These are phyloP conservation scores for Phalacrocorax carbo DNA, from an alignment of 2,113 vertebrate genomes.

Conservation along the genomic window DNA sequence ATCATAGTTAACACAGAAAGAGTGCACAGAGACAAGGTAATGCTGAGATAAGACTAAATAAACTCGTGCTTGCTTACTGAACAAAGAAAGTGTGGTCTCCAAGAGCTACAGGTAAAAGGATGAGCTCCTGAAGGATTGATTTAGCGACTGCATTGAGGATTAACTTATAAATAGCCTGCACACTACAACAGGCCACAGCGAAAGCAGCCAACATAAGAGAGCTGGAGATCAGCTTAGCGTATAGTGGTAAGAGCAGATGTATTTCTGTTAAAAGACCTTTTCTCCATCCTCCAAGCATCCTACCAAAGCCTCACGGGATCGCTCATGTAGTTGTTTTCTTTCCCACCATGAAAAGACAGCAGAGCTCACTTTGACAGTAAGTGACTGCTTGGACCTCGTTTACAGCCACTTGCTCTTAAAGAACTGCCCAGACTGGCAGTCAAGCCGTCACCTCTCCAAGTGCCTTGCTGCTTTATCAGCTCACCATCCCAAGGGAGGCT, in stretches of 20 bases:
- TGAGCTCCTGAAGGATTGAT: not conserved
- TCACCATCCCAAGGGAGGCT: not conserved
- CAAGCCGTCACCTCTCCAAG: not conserved
- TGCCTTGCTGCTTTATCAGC: not conserved
- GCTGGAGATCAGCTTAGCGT: not conserved
- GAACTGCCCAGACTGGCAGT: not conserved
- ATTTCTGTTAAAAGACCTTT: not conserved
- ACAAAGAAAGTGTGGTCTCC: not conserved
- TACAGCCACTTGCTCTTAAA: not conserved
- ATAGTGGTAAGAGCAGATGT: not conserved
- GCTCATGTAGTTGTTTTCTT: not conserved
- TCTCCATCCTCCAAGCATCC: not conserved
- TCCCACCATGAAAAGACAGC: not conserved
- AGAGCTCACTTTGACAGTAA: not conserved
- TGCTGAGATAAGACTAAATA: not conserved
- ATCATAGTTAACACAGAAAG: not conserved
- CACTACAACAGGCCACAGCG: not conserved
- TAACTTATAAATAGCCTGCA: not conserved
- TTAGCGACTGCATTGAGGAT: not conserved
- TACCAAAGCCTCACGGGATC: accelerated
- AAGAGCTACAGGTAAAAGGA: not conserved
- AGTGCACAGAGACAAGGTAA: not conserved
- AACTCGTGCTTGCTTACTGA: not conserved
- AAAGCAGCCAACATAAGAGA: not conserved
- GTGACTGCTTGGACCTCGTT: not conserved